Evolutionary conservation across 2,113 vertebrate genomes (phyloP).

Genomic region (Neopipo cinnamomea): DNA sequence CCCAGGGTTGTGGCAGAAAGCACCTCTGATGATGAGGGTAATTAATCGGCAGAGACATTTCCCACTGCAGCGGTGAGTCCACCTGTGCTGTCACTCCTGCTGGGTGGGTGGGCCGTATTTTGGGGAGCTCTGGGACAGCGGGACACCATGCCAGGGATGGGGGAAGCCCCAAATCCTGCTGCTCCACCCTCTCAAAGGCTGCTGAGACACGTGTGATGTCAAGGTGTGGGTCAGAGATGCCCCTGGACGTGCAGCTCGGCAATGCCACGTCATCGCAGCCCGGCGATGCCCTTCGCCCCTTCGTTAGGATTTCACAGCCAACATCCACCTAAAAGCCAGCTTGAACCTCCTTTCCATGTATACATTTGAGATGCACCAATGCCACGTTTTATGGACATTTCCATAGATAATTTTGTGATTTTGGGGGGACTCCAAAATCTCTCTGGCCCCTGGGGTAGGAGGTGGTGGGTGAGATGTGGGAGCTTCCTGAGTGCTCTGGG

Average conservation of each 20-base stretch:
- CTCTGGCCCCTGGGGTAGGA: neutral
- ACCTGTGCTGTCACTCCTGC: neutral
- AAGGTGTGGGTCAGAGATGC: too few relatives aligned
- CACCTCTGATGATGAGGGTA: neutral
- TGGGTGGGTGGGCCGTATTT: neutral
- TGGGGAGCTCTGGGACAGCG: fast-evolving
- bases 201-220: too few relatives aligned
- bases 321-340: neutral
- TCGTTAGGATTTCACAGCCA: neutral
- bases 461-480: neutral
- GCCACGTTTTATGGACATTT: neutral
- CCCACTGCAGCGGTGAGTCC: fast-evolving
- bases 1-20: neutral
- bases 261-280: too few relatives aligned
- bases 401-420: neutral
- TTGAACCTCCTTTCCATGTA: neutral
- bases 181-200: too few relatives aligned
- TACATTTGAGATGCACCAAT: neutral
- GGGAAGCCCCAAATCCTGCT: too few relatives aligned
- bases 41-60: neutral
- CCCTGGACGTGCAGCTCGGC: too few relatives aligned
- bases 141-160: too few relatives aligned
- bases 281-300: neutral
- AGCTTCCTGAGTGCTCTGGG: neutral
- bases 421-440: neutral